Percentiles rank a stretch among this genome's conserved stretches.
phyloP scores from a whole-genome alignment of 2,888 invertebrate species.

The Actias luna region DNA sequence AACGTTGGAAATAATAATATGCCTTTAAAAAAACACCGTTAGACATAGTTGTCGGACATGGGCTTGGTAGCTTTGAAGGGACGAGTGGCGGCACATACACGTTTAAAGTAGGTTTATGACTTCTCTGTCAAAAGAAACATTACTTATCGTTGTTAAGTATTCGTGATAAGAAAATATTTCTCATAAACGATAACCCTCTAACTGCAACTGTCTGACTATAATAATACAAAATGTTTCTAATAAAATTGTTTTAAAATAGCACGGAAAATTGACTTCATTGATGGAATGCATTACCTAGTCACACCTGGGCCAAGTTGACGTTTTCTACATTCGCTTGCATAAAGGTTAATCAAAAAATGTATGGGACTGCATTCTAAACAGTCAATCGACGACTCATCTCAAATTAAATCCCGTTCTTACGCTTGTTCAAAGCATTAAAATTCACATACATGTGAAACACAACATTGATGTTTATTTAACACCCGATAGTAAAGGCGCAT shows the following conservation, averaged over 20 bases:
- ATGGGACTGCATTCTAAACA: too few relatives aligned
- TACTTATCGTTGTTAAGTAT: neutral
- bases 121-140: neutral
- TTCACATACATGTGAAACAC: too few relatives aligned
- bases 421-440: too few relatives aligned
- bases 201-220: neutral
- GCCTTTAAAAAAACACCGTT: slow-evolving; percentile 4
- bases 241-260: neutral
- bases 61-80: neutral
- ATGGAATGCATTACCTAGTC: too few relatives aligned
- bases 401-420: too few relatives aligned
- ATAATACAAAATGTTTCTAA: neutral
- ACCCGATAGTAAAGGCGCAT: too few relatives aligned
- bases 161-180: neutral
- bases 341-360: too few relatives aligned
- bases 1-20: neutral
- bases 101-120: slow-evolving; percentile 7
- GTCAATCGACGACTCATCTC: too few relatives aligned
- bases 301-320: too few relatives aligned
- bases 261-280: too few relatives aligned
- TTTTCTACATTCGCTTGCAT: too few relatives aligned
- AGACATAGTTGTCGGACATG: slow-evolving; percentile 9
- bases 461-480: too few relatives aligned
- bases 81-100: neutral
- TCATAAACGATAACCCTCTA: neutral